These are phyloP conservation scores for Plutomurus gul DNA, from an alignment of 1,140 invertebrate genomes.

Conservation along the genomic window DNA sequence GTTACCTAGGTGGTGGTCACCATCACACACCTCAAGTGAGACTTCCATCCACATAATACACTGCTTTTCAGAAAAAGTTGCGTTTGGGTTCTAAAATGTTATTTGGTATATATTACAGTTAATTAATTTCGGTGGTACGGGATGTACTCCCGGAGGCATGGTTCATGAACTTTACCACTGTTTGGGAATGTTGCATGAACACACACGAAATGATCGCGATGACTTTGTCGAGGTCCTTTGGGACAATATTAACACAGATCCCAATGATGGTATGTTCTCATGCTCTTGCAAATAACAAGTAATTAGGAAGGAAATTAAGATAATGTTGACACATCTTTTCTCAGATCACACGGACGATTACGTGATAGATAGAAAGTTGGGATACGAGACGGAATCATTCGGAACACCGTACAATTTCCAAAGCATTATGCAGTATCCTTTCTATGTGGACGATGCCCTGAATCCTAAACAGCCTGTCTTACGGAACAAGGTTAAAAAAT, in stretches of 20 bases:
- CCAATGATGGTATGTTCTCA: background rate
- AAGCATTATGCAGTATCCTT: background rate
- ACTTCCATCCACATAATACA: too few species aligned
- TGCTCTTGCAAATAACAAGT: too few species aligned
- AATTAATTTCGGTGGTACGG: conserved; percentile 63
- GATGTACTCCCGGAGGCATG: conserved; percentile 61
- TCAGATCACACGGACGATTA: background rate
- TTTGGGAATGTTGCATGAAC: conserved; percentile 65
- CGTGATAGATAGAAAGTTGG: background rate
- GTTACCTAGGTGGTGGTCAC: background rate
- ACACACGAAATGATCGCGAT: conserved; percentile 63
- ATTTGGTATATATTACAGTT: too few species aligned
- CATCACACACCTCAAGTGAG: background rate
- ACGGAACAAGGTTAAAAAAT: background rate
- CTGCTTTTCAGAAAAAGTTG: too few species aligned
- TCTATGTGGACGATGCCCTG: background rate
- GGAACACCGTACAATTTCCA: background rate
- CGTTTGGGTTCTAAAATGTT: too few species aligned
- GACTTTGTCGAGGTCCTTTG: conserved; percentile 61
- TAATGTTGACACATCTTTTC: background rate
- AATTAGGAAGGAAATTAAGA: background rate
- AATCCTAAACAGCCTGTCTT: background rate
- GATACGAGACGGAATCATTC: background rate
- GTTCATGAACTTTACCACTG: conserved; percentile 64
- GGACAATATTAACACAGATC: conserved; percentile 61